Evolutionary conservation across 2,888 invertebrate species (phyloP).

Genomic region (Cinara cedri): DNA sequence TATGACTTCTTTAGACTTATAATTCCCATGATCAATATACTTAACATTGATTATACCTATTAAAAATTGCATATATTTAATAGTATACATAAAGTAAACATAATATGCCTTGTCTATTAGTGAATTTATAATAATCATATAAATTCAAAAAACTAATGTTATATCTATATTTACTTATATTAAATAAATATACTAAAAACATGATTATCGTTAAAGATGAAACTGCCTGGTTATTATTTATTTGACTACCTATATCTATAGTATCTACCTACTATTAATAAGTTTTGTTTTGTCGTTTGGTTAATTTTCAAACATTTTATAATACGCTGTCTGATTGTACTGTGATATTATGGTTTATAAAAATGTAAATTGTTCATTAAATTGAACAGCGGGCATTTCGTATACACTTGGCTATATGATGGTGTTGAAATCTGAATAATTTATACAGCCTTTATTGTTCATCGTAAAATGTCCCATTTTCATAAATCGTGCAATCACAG

Average conservation of each 20-base stretch:
- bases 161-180: not conserved
- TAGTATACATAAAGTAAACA: too few species aligned
- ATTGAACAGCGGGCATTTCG: constrained; percentile 49
- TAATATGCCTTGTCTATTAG: too few species aligned
- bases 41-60: too few species aligned
- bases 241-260: too few species aligned
- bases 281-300: constrained; percentile 24
- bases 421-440: constrained; percentile 54
- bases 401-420: constrained; percentile 37
- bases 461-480: constrained; percentile 50
- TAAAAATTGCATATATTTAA: too few species aligned
- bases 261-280: too few species aligned
- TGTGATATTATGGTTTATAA: constrained; percentile 28
- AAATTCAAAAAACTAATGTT: not conserved
- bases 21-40: too few species aligned
- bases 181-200: not conserved
- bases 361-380: constrained; percentile 56
- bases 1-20: too few species aligned
- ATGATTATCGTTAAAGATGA: constrained; percentile 3
- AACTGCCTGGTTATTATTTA: constrained; percentile 30
- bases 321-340: constrained; percentile 13
- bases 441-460: constrained; percentile 53
- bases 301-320: constrained; percentile 40
- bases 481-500: constrained; percentile 51
- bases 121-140: too few species aligned